Base-by-base conservation (phyloP, 2,113 vertebrate species). In the Osmerus eperlanus region DNA sequence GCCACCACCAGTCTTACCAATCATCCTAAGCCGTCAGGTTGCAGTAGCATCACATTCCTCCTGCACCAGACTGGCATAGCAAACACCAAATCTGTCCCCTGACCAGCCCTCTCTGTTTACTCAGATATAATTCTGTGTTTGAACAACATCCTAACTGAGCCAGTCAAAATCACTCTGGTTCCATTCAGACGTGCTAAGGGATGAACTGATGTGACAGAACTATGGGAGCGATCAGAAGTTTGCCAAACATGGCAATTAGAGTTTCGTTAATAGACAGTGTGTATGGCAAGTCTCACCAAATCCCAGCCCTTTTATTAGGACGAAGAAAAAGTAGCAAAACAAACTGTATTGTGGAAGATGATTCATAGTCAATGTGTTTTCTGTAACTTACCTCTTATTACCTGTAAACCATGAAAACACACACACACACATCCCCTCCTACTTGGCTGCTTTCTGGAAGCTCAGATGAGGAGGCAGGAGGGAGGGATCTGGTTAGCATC, bases 401-500 rank as follows among this genome's bases (percentile, higher is more conserved):
- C 67, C 2, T 53, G 11, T 25, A 68, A 70, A 62, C 19, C 41
- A 18, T 16, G 18, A 16, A 32, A 28, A n/a, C 53, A 58, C 14
- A 32, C 53, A 12, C 9, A 23, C 54, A 58, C 70, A 51, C 62
- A 23, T 15, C 4, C 67, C 75, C 61, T 80, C 73, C 79, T 80
- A 73, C 78, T 80, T 86, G 86, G 82, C 89, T 89, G 78, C 68
- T 72, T 78, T 72, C 71, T 71, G 32, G 15, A 74, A 83, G 82
- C 68, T 73, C 78, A 55, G 91, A 92, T 85, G 91, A 89, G 81
- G 66, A 65, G 5, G 8, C 73, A 81, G 88, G 21, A 21, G 21
- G 94, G 93, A 94, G 93, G 91, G 94, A 91, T 93, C 95, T 96
- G 94, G 89, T 95, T 91, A 95, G 92, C 89, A 83, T 98, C 95